Base-by-base conservation (phyloP, 2,113 vertebrate genomes). In the Prietella phreatophila region DNA sequence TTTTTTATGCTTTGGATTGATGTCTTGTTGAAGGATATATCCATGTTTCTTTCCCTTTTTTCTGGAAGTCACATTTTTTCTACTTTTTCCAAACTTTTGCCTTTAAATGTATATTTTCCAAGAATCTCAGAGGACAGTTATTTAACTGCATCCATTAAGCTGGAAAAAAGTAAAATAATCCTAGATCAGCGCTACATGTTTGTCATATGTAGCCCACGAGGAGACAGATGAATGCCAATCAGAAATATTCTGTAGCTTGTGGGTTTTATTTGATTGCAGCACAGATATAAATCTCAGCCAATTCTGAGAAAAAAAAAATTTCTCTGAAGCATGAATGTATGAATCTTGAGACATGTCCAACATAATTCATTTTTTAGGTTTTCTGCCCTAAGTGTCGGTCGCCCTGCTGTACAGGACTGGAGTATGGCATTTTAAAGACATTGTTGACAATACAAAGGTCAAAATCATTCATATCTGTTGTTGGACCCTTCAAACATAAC, bases 381-480 rank as follows among this genome's bases (percentile, higher is more conserved):
- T 86, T 61, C 39, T 79, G 25, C 22, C 25, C 22, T 3, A n/a
- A n/a, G 39, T 60, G 53, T 73, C 42, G 25, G 4, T 55, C 27
- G 10, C 17, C 25, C 53, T 15, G 4, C 20, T 42, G 58, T 33
- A 22, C 17, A 27, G 14, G 27, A 61, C 7, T 19, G 15, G 5
- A n/a, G 20, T 10, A 42, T 10, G 2, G 13, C 4, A 22, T 33
- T 79, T 86, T 79, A 22, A 42, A 73, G 10, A 47, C 53, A 61
- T 19, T n/a, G 25, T 83, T 30, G 82, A 94, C 92, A 93, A 94
- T 93, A 90, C 91, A 85, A 47, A 93, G 91, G 91, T 11, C 92
- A 94, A 90, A 90, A 92, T 92, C 91, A 93, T 90, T 89, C 92
- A 93, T 94, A 92, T 91, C 93, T 93, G 94, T 94, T 93, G 92